Percentiles rank a stretch among this genome's conserved stretches.
Evolutionary conservation across 2,113 vertebrate genomes (phyloP).

Genomic region (Catharus fuscescens): DNA sequence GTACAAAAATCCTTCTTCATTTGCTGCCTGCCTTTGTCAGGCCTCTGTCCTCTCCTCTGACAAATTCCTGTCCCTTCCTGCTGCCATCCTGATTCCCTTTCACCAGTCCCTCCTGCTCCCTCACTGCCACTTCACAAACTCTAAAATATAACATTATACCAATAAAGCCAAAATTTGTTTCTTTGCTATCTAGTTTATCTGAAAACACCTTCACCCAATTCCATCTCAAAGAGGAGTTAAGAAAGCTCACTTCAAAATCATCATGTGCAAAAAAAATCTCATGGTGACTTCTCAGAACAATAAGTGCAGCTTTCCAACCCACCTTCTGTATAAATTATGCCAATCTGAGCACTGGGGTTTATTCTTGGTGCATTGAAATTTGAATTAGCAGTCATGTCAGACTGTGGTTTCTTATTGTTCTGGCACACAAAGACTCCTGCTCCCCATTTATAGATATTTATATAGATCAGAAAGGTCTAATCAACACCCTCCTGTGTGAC

Average conservation of each 20-base stretch:
- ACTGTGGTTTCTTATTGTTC: constrained; percentile 51
- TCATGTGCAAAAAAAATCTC: constrained; percentile 14
- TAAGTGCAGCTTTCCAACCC: constrained; percentile 22
- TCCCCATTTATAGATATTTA: constrained; percentile 9
- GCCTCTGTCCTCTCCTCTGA: not conserved
- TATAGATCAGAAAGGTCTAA: constrained; percentile 19
- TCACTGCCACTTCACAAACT: not conserved
- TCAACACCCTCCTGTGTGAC: constrained; percentile 26
- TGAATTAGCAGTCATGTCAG: constrained; percentile 26
- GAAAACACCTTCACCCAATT: not conserved
- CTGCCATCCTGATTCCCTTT: not conserved
- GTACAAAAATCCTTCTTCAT: not conserved
- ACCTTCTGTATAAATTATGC: constrained; percentile 49
- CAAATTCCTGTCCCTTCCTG: not conserved
- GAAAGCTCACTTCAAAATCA: not conserved
- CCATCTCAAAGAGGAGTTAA: not conserved
- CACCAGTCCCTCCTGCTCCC: not conserved
- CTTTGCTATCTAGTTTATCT: not conserved
- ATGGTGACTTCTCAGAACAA: constrained; percentile 37
- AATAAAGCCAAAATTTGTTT: not conserved
- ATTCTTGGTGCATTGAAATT: constrained; percentile 49
- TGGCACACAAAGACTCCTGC: constrained; percentile 22
- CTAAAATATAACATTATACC: not conserved
- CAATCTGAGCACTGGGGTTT: constrained; percentile 13
- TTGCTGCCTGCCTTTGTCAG: not conserved